Percentiles rank a stretch among this genome's conserved stretches.
Conservation (phyloP, 2,888 invertebrate species). For the Serrognathus titanus region DNA sequence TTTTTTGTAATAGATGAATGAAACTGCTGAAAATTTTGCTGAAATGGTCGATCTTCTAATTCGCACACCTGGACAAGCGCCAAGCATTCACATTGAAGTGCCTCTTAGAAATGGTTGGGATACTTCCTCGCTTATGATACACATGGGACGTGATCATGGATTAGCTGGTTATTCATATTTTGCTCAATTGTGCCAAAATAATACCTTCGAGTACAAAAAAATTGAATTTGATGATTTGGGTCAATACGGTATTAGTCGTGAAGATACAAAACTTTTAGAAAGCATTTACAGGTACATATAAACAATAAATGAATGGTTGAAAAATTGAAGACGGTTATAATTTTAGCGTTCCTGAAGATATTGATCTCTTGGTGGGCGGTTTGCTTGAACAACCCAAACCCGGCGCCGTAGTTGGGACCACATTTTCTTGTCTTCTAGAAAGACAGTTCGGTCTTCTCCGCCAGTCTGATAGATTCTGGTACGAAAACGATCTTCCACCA, state of each 20-base stretch:
- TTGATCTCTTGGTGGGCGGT: slow-evolving; percentile 83
- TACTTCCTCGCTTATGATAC: slow-evolving; percentile 55
- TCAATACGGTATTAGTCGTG: slow-evolving; percentile 55
- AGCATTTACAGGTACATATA: slow-evolving; percentile 62
- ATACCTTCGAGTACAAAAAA: slow-evolving; percentile 28
- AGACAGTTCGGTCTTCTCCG: slow-evolving; percentile 79
- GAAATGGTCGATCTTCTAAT: slow-evolving; percentile 61
- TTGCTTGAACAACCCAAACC: slow-evolving; percentile 74
- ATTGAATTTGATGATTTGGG: slow-evolving; percentile 57
- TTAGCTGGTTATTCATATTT: slow-evolving; percentile 70
- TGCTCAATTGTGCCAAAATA: slow-evolving; percentile 61
- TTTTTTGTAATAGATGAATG: slow-evolving; percentile 53
- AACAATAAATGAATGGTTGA: neutral
- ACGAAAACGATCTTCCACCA: slow-evolving; percentile 90
- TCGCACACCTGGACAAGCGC: slow-evolving; percentile 60
- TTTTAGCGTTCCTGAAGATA: slow-evolving; percentile 64
- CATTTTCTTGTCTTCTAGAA: slow-evolving; percentile 81
- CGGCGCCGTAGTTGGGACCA: slow-evolving; percentile 83
- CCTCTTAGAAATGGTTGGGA: slow-evolving; percentile 45
- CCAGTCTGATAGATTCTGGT: slow-evolving; percentile 91
- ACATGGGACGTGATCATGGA: slow-evolving; percentile 76
- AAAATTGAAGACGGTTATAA: neutral
- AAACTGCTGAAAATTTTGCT: slow-evolving; percentile 50
- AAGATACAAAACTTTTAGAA: slow-evolving; percentile 61
- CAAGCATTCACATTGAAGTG: slow-evolving; percentile 55